Evolutionary conservation across 2,888 invertebrate species (phyloP).

Genomic region (Thyatira batis): DNA sequence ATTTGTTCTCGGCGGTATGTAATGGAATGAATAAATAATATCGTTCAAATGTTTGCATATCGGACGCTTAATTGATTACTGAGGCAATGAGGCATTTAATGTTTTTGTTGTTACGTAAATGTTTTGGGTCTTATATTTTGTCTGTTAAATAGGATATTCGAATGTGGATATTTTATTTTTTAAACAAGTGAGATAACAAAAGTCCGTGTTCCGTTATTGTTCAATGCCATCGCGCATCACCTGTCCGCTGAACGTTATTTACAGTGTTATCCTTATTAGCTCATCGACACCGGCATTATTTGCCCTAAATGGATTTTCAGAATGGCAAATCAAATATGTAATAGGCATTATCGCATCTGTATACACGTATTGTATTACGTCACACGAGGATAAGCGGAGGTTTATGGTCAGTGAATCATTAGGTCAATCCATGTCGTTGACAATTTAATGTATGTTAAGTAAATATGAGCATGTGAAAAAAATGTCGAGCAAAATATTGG

Average conservation of each 20-base stretch:
- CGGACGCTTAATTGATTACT: neutral
- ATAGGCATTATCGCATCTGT: slow-evolving; percentile 40
- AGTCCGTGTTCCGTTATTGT: neutral
- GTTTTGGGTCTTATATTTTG: neutral
- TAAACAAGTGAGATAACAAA: neutral
- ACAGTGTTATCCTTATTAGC: slow-evolving; percentile 8
- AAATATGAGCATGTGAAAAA: slow-evolving; percentile 51
- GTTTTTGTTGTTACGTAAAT: neutral
- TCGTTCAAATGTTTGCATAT: neutral
- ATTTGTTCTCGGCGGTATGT: slow-evolving; percentile 15
- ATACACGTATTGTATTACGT: slow-evolving; percentile 61
- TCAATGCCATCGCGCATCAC: neutral
- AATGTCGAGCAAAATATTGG: slow-evolving; percentile 35
- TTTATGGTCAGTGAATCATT: slow-evolving; percentile 78
- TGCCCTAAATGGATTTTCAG: slow-evolving; percentile 28
- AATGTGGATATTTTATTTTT: neutral
- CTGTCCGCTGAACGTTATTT: neutral
- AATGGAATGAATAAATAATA: slow-evolving; percentile 1
- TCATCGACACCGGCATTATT: slow-evolving; percentile 13
- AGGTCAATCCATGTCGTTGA: slow-evolving; percentile 75
- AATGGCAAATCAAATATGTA: slow-evolving; percentile 31
- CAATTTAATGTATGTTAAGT: slow-evolving; percentile 71
- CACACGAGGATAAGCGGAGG: slow-evolving; percentile 70
- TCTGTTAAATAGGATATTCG: too few relatives aligned
- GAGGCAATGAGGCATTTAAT: neutral